phyloP scores from a whole-genome alignment of 2,888 invertebrate genomes.

The Eupithecia centaureata region DNA sequence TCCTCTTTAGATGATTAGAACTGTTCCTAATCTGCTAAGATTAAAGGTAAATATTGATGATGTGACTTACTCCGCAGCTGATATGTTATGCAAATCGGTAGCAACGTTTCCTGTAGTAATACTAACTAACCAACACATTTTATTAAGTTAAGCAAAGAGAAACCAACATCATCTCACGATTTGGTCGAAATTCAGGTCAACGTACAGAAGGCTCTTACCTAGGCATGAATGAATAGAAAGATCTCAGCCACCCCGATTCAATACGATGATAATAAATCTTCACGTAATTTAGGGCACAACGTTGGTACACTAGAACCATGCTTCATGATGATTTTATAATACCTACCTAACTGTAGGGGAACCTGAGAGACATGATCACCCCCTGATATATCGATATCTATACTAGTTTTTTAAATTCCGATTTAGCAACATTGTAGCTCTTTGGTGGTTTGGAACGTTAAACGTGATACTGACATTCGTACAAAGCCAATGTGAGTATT shows the following conservation, averaged over 20 bases:
- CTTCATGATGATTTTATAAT: no score
- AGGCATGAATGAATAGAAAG: background rate
- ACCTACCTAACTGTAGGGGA: no score
- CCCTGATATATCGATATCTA: no score
- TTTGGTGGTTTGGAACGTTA: no score
- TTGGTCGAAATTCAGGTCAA: background rate
- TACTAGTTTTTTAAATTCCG: no score
- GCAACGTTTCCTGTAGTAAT: background rate
- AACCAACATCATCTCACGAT: background rate
- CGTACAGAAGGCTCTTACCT: background rate
- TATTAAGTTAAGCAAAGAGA: background rate
- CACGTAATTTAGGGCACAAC: background rate
- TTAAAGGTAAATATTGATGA: slow-evolving; percentile 24
- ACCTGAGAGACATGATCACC: no score
- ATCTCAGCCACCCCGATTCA: background rate
- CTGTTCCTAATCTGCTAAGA: slow-evolving; percentile 11
- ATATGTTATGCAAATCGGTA: background rate
- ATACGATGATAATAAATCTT: background rate
- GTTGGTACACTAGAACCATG: no score
- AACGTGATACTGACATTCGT: no score
- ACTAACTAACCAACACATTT: background rate
- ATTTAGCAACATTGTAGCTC: no score
- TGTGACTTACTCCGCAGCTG: background rate
- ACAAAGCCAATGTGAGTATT: no score
- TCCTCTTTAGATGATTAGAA: slow-evolving; percentile 60